Percentiles rank a stretch among this genome's conserved stretches.
Conservation (phyloP, 1,140 invertebrate species). For the Trichoplusia ni region DNA sequence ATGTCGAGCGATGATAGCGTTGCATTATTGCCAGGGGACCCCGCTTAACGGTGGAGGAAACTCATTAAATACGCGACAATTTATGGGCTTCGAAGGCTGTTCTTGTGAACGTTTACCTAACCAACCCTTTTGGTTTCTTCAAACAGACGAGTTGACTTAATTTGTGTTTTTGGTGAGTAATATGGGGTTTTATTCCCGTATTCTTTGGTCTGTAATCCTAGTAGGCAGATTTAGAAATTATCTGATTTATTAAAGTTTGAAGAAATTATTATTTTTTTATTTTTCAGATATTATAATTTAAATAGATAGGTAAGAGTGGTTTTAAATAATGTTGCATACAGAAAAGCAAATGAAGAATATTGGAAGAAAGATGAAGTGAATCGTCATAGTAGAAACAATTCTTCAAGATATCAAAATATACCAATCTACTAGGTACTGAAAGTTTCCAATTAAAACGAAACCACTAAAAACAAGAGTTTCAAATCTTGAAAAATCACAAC, state of each 20-base stretch:
- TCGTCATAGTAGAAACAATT: too few relatives aligned
- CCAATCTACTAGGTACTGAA: conserved; percentile 23
- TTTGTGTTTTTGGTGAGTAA: not conserved
- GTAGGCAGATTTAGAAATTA: too few relatives aligned
- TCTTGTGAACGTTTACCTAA: conserved; percentile 25
- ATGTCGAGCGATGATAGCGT: conserved; percentile 69
- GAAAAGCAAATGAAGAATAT: too few relatives aligned
- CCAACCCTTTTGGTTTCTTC: conserved; percentile 15
- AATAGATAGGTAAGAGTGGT: too few relatives aligned
- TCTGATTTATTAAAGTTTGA: too few relatives aligned
- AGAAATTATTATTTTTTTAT: too few relatives aligned
- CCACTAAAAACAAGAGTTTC: conserved; percentile 27
- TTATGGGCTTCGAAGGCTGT: conserved; percentile 56
- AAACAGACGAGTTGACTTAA: not conserved
- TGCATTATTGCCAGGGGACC: conserved; percentile 68
- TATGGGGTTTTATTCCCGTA: not conserved
- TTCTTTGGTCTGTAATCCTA: not conserved
- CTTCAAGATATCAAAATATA: conserved; percentile 5
- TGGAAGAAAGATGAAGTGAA: too few relatives aligned
- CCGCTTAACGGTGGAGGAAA: conserved; percentile 73
- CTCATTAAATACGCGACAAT: conserved; percentile 75
- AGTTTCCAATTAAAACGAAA: conserved; percentile 39
- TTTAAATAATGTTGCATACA: too few relatives aligned
- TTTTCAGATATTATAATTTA: too few relatives aligned
- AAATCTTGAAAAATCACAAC: conserved; percentile 49